phyloP scores from a whole-genome alignment of 2,888 invertebrate genomes.

The Acanthopleura granulata region DNA sequence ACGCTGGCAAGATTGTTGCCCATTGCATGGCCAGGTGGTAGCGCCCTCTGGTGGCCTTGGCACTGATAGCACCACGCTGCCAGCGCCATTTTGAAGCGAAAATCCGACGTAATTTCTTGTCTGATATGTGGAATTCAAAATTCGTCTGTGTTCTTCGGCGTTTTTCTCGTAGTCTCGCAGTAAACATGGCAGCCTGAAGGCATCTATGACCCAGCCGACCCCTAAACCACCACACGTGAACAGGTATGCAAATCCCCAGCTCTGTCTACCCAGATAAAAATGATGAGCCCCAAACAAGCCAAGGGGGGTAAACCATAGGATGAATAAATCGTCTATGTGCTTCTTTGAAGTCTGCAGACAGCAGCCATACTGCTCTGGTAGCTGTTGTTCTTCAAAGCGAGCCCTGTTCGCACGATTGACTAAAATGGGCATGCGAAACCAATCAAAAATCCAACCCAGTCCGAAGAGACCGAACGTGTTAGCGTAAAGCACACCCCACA shows the following conservation, averaged over 20 bases:
- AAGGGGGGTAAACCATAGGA: slow-evolving; percentile 25
- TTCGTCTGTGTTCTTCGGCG: neutral
- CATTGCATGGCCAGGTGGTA: neutral
- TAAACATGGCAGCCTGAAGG: slow-evolving; percentile 33
- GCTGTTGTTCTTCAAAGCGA: slow-evolving; percentile 21
- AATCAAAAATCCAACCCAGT: slow-evolving; percentile 51
- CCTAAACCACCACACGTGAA: slow-evolving; percentile 37
- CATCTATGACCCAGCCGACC: slow-evolving; percentile 38
- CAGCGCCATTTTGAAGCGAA: too few relatives aligned
- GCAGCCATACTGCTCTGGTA: slow-evolving; percentile 18
- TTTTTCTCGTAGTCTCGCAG: slow-evolving; percentile 31
- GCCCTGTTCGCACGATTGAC: slow-evolving; percentile 41
- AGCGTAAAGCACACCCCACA: slow-evolving; percentile 43
- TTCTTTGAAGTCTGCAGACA: slow-evolving; percentile 24
- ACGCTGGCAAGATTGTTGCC: too few relatives aligned
- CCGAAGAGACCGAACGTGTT: slow-evolving; percentile 43
- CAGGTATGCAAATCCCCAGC: slow-evolving; percentile 35
- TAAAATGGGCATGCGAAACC: slow-evolving; percentile 45
- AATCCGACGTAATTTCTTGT: neutral
- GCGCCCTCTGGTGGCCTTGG: neutral
- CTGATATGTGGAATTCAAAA: neutral
- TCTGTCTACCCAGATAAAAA: slow-evolving; percentile 32
- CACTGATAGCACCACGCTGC: neutral
- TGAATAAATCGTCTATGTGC: slow-evolving; percentile 19
- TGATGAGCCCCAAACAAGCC: slow-evolving; percentile 36